Evolutionary conservation across 2,113 vertebrate genomes (phyloP).

Genomic region (Dicentrarchus labrax): DNA sequence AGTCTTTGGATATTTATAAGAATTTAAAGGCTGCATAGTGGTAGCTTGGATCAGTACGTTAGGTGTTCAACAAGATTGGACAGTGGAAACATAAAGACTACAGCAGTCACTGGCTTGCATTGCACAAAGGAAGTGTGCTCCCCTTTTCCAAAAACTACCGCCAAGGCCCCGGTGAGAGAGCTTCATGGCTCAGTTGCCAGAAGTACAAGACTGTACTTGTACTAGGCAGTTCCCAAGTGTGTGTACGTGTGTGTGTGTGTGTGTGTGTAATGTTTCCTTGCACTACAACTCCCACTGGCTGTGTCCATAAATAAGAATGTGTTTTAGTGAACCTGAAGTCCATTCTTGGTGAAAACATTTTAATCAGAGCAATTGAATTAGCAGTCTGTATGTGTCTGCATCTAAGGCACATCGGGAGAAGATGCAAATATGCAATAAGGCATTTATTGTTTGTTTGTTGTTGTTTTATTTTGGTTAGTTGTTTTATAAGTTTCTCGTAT

Average conservation of each 20-base stretch:
- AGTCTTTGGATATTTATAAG: slow-evolving; percentile 30
- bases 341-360: neutral
- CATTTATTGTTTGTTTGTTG: neutral
- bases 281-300: slow-evolving; percentile 30
- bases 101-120: neutral
- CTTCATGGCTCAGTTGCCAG: slow-evolving; percentile 25
- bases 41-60: neutral
- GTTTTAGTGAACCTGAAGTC: neutral
- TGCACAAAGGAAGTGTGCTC: slow-evolving; percentile 11
- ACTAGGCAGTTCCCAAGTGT: slow-evolving; percentile 21
- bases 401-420: neutral
- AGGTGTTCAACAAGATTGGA: neutral
- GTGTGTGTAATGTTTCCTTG: slow-evolving; percentile 4
- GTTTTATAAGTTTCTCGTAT: neutral
- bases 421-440: no score
- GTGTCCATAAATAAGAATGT: slow-evolving; percentile 19
- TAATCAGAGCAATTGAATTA: neutral
- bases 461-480: neutral
- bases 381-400: neutral
- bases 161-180: neutral
- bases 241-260: slow-evolving; percentile 5
- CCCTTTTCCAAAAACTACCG: neutral
- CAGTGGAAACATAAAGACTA: slow-evolving; percentile 6
- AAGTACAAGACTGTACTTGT: slow-evolving; percentile 53
- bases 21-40: slow-evolving; percentile 17